Percentiles rank a stretch among this genome's conserved stretches.
Evolutionary conservation across 2,797 vertebrate species (phyloP).

Genomic region (Lagocephalus sceleratus): DNA sequence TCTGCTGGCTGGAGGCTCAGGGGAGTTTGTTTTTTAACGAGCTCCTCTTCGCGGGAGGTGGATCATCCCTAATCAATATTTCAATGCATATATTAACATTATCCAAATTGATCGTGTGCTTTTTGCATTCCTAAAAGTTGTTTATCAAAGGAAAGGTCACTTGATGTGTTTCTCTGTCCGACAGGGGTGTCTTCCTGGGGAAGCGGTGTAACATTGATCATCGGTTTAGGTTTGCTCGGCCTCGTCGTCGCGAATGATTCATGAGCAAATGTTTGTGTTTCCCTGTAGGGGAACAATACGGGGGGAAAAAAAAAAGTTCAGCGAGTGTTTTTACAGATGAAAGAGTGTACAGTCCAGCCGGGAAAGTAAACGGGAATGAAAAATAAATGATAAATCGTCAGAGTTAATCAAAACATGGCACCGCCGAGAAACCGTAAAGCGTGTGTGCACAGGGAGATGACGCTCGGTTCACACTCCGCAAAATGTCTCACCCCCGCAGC

Average conservation of each 20-base stretch:
- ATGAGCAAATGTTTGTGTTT: slow-evolving; percentile 47
- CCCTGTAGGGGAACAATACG: slow-evolving; percentile 12
- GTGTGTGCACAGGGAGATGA: slow-evolving; percentile 26
- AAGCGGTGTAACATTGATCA: slow-evolving; percentile 72
- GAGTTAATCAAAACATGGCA: slow-evolving; percentile 28
- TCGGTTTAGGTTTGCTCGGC: slow-evolving; percentile 46
- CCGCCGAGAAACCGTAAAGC: slow-evolving; percentile 10
- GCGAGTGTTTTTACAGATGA: slow-evolving; percentile 18
- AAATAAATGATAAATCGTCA: slow-evolving; percentile 3
- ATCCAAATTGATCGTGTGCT: slow-evolving; percentile 65
- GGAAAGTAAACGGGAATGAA: background rate
- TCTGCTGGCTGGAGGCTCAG: slow-evolving; percentile 67
- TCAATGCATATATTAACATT: slow-evolving; percentile 82
- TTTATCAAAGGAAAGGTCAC: slow-evolving; percentile 74
- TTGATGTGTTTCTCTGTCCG: slow-evolving; percentile 64
- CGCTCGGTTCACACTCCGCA: slow-evolving; percentile 33
- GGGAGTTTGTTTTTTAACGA: slow-evolving; percentile 74
- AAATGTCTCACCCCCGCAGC: slow-evolving; percentile 50
- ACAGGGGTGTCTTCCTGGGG: slow-evolving; percentile 67
- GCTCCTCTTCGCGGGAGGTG: slow-evolving; percentile 62
- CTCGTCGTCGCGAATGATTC: slow-evolving; percentile 41
- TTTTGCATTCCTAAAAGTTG: slow-evolving; percentile 57
- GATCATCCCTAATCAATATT: slow-evolving; percentile 79
- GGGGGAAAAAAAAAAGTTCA: slow-evolving; percentile 6
- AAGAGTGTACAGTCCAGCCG: background rate